phyloP scores from a whole-genome alignment of 2,113 vertebrate species.

The Mixornis gularis region DNA sequence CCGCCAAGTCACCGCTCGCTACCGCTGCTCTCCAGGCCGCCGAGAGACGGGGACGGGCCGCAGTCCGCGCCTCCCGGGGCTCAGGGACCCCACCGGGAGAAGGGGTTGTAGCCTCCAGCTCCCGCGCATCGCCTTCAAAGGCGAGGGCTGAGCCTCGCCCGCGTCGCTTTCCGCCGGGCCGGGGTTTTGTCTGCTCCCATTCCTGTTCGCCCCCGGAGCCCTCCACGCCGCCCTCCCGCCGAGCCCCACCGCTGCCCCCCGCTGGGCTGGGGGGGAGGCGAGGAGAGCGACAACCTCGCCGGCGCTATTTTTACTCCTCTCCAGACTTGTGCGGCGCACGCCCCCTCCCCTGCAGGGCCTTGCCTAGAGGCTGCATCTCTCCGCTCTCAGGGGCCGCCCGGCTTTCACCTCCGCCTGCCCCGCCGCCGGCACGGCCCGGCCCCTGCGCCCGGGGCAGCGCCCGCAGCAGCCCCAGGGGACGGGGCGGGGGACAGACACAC shows the following conservation, averaged over 20 bases:
- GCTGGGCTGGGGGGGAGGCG: neutral
- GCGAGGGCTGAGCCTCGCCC: neutral
- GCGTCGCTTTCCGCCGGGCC: neutral
- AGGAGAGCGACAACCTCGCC: neutral
- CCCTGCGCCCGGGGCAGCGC: too few relatives aligned
- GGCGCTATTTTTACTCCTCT: conserved; percentile 2
- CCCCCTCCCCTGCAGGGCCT: conserved; percentile 37
- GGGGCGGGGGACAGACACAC: too few relatives aligned
- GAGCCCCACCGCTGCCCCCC: neutral
- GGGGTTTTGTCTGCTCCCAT: neutral
- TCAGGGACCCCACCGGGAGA: neutral
- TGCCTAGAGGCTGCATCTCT: conserved; percentile 3
- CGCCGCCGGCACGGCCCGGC: too few relatives aligned
- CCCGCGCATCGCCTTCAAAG: neutral
- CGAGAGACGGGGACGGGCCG: conserved; percentile 20
- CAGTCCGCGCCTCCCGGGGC: neutral
- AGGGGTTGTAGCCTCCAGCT: neutral
- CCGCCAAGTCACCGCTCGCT: neutral
- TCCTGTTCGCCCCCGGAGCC: neutral
- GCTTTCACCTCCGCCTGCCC: neutral
- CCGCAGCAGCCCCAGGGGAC: too few relatives aligned
- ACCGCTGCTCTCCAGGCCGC: conserved; percentile 29
- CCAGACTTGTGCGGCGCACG: conserved; percentile 9
- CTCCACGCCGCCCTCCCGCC: neutral
- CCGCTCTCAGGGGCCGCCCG: neutral